Percentiles rank a stretch among this genome's conserved stretches.
Conservation (phyloP, 30 jellyfish, hydroid and myxozoan genomes). For the Rhopilema esculentum region DNA sequence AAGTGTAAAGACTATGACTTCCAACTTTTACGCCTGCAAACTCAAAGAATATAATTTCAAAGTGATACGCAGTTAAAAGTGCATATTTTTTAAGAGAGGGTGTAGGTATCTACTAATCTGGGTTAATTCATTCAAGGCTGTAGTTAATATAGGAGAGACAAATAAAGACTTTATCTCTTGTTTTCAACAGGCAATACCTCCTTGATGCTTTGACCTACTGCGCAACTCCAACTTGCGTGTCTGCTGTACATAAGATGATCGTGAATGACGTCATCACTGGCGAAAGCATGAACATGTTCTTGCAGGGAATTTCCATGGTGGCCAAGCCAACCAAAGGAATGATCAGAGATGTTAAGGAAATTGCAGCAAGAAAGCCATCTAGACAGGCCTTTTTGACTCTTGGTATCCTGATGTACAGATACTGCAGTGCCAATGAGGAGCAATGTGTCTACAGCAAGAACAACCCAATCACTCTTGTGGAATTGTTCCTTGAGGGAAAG, state of each 20-base stretch:
- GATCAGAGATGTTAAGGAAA: slow-evolving; percentile 89
- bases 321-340: slow-evolving; percentile 91
- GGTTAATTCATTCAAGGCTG: no score
- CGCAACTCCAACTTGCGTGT: slow-evolving; percentile 97
- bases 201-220: slow-evolving; percentile 98
- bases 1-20: no score
- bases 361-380: slow-evolving; percentile 81
- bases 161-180: background rate
- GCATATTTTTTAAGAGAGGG: no score
- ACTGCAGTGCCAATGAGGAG: slow-evolving; percentile 86
- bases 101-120: no score
- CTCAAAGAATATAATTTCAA: no score
- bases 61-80: no score
- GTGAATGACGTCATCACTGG: slow-evolving; percentile 80
- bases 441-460: slow-evolving; percentile 86
- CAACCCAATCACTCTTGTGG: slow-evolving; percentile 96
- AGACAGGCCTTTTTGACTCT: slow-evolving; percentile 96
- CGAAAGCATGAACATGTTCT: slow-evolving; percentile 96
- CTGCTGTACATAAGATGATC: slow-evolving; percentile 93
- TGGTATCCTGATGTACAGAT: slow-evolving; percentile 91
- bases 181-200: slow-evolving; percentile 86
- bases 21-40: no score
- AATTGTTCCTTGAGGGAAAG: slow-evolving; percentile 76
- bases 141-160: no score
- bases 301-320: slow-evolving; percentile 94